Base-by-base conservation (phyloP, 2,797 vertebrate species). In the Tauraco hartlaubi region DNA sequence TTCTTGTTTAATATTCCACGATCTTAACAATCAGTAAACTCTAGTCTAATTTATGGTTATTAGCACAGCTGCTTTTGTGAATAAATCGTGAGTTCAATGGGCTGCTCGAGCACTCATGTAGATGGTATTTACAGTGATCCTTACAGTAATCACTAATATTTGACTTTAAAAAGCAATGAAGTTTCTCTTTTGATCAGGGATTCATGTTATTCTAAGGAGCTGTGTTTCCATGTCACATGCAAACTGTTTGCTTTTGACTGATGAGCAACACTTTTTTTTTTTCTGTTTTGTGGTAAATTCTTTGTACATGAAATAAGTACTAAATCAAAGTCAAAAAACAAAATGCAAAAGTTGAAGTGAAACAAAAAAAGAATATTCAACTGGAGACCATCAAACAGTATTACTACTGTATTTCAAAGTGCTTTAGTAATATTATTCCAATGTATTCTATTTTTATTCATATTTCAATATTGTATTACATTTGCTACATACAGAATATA, bases 71-170 rank as follows among this genome's bases (percentile, higher is more conserved):
- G 26, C 49, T 77, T 93, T 75, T 61, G 73, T 83, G 44, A 73
- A 25, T 39, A 83, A 35, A 72, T 66, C 48, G 37, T 37, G 72
- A 43, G 54, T 77, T 85, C 76, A 83, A 5, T 19, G 58, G 26
- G 49, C 52, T 91, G 6, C 75, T 77, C 3, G 7, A 87, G 52
- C 1, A 2, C n/a, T 68, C 29, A 3, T 33, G 48, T 64, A 82
- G 46, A 39, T 71, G 59, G 6, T 73, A 73, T 85, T 85, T 89
- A 46, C 80, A 73, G 39, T 58, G 48, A 85, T 88, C 26, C 46
- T 91, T 83, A 72, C 58, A 46, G 39, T 55, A 85, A 85, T 75
- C 68, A 72, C 92, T 91, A 94, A 91, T 85, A 94, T 90, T 90
- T 91, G 51, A 69, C 72, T 83, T 63, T 41, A 9, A 67, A 81